Evolutionary conservation across 1,140 invertebrate species (phyloP), one percentile per base, ranked within the genome.

Genomic region (Bradysia coprophila): DNA sequence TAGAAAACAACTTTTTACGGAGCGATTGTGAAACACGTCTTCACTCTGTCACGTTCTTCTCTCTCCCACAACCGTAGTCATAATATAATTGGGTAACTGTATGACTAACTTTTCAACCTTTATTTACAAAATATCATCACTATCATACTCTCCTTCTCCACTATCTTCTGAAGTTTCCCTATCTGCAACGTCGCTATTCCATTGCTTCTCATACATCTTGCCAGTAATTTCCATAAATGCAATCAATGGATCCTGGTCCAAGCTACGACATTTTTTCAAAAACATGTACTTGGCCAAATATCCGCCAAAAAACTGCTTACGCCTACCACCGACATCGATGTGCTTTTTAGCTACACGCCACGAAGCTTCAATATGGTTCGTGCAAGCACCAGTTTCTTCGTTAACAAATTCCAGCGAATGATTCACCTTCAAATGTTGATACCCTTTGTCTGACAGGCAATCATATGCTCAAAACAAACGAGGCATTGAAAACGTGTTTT

Each of bases 381-480:
- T 45, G 24, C 45, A 46, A 19, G 21, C 45, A 15, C 46, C 46
- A 1, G 43, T 48, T 6, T 50, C 45, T 2, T 45, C 46, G 36
- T 52, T 45, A 1, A 46, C 38, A 38, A 53, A 52, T 41, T 46
- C 43, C 2, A 46, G n/a, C 10, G 21, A 38, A 31, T 50, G 46
- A 23, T 51, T 52, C 1, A 52, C 48, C 6, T 39, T 50, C 10
- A 51, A 36, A 40, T 54, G 51, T 33, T 41, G 39, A 23, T 40
- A 51, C 13, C 34, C 43, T 28, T 48, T 32, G 31, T 48, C 43
- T 4, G 21, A 21, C 10, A 53, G 38, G 41, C 41, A 42, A 24
- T 48, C 24, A 40, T 54, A 56, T 2, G 51, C n/a, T n/a, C n/a
- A n/a, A n/a, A n/a, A n/a, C n/a, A n/a, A n/a, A n/a, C n/a, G n/a